Evolutionary conservation across 2,888 invertebrate genomes (phyloP).

Genomic region (Chironomus riparius): DNA sequence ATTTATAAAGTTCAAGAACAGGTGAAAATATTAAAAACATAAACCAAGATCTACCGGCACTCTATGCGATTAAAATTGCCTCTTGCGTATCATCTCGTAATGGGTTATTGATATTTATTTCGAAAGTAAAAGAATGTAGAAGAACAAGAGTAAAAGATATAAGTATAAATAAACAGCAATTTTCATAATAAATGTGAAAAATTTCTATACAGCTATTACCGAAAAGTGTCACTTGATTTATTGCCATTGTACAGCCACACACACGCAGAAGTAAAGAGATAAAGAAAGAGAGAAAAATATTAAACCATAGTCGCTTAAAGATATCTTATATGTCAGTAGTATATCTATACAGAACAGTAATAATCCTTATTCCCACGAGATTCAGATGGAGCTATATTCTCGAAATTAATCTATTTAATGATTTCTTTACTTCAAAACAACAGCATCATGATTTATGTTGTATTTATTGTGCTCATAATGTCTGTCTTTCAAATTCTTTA

Average conservation of each 20-base stretch:
- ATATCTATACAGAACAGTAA: background rate
- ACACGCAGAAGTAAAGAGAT: background rate
- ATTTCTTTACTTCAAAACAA: constrained; percentile 7
- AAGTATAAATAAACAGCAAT: no score
- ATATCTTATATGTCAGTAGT: no score
- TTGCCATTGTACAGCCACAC: background rate
- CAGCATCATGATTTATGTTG: constrained; percentile 11
- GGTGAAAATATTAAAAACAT: no score
- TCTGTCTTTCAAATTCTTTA: background rate
- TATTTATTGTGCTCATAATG: background rate
- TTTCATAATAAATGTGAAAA: background rate
- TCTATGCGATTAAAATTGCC: no score
- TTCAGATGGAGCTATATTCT: background rate
- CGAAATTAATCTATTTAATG: background rate
- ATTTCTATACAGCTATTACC: background rate
- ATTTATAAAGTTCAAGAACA: no score
- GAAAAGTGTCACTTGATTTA: constrained; percentile 16
- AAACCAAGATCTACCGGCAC: no score
- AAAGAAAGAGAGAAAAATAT: background rate
- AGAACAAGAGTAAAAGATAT: no score
- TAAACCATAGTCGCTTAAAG: background rate
- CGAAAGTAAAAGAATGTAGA: no score
- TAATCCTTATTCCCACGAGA: constrained; percentile 7
- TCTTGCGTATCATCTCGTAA: no score
- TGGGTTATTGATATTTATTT: no score